Percentiles rank a stretch among this genome's conserved stretches.
Evolutionary conservation across 2,113 vertebrate genomes (phyloP).

Genomic region (Isurus oxyrinchus): DNA sequence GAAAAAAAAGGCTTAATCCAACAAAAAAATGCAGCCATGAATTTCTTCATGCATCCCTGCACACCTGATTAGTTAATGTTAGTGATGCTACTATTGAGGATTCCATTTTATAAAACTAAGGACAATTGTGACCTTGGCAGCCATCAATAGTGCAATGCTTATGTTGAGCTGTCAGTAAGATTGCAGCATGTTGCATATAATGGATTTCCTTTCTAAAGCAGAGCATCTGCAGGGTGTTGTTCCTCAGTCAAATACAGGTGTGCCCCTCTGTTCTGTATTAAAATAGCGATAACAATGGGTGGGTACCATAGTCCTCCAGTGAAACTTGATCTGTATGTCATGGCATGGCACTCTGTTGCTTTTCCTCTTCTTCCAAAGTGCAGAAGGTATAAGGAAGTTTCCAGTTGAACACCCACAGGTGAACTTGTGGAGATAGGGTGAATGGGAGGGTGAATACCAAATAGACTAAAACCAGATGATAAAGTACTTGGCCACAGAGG

Average conservation of each 20-base stretch:
- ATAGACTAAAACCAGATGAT: background rate
- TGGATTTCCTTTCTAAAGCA: background rate
- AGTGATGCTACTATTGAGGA: background rate
- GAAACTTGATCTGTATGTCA: background rate
- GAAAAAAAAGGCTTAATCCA: background rate
- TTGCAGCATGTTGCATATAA: background rate
- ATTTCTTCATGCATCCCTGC: background rate
- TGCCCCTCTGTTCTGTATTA: background rate
- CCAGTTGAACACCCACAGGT: background rate
- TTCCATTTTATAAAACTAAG: slow-evolving; percentile 2
- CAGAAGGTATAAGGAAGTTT: background rate
- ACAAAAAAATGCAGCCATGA: background rate
- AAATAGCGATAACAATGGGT: background rate
- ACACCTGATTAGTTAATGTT: background rate
- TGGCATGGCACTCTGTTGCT: background rate
- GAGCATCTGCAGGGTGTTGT: background rate
- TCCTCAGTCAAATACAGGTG: background rate
- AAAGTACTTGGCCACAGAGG: background rate
- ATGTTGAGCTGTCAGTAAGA: background rate
- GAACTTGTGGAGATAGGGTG: background rate
- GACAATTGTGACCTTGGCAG: background rate
- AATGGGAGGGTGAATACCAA: background rate
- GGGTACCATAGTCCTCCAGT: background rate
- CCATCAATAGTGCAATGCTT: background rate
- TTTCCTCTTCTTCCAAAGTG: background rate